Base-by-base conservation (phyloP, 1,140 invertebrate genomes). In the Drosophila cardini region DNA sequence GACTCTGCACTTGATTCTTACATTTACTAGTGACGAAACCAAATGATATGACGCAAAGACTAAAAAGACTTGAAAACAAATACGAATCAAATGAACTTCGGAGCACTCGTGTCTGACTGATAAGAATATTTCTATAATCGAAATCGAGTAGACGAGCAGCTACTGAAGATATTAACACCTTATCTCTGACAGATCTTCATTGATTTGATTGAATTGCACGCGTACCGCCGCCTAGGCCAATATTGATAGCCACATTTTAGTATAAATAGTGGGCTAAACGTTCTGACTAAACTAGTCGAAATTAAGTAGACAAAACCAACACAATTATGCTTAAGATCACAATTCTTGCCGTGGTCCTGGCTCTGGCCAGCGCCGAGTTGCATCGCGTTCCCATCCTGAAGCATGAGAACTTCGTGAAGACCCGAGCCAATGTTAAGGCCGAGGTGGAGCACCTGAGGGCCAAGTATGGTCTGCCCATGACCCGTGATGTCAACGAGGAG, bases 401-500 rank as follows among this genome's bases (percentile, higher is more conserved):
- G 76, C 80, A 90, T 45, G 48, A 80, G 48, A 90, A 89, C 65
- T 89, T 89, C 32, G 77, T 84, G 13, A 84, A 89, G 80, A 84
- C 84, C 1, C 85, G 61, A 13, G 32, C 63, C 42, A 89, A 89
- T 78, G 74, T 89, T 1, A 63, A 72, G 64, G 84, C 84, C 32
- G 85, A 90, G 69, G 71, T 78, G 61, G 40, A 71, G 4, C 68
- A 84, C 13, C 69, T 83, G 61, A 72, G 65, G 40, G 76, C 74
- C 68, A 82, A 80, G 15, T 92, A 78, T 32, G 60, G 69, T 15
- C 52, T 89, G 58, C 72, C 79, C 36, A 18, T 38, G 9, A 3
- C 42, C 11, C 70, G 81, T 4, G 64, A 30, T 43, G 48, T 34
- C 8, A 48, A 75, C 40, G 84, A 87, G 34, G 98, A 99, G 93